phyloP scores from a whole-genome alignment of 92 coral and sea anemone species.

The Umimayanthus chanpuru region DNA sequence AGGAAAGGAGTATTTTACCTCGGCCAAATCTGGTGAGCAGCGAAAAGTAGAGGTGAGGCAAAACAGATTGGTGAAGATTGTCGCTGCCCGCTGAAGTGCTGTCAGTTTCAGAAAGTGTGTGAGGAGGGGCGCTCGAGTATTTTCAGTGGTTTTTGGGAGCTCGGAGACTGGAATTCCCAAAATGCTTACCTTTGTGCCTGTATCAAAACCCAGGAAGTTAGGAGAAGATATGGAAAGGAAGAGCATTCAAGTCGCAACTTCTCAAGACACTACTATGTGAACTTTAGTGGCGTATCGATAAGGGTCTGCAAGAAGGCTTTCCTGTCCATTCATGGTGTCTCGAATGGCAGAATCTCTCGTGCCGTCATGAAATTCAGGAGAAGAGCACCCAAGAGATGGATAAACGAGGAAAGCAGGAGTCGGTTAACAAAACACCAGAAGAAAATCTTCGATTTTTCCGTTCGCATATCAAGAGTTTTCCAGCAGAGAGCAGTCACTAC shows the following conservation, averaged over 20 bases:
- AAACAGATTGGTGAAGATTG: slow-evolving; percentile 42
- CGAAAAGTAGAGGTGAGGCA: slow-evolving; percentile 39
- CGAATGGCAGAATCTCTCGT: neutral
- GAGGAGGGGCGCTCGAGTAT: slow-evolving; percentile 28
- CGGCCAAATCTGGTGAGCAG: slow-evolving; percentile 30
- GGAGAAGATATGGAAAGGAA: too few relatives aligned
- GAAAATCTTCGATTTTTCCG: slow-evolving; percentile 39
- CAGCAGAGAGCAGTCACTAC: slow-evolving; percentile 29
- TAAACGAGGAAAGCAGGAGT: slow-evolving; percentile 29
- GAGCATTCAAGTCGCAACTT: slow-evolving; percentile 8
- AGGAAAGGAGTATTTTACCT: slow-evolving; percentile 49
- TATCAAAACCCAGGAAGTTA: too few relatives aligned
- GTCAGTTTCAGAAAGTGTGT: slow-evolving; percentile 42
- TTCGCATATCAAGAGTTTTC: slow-evolving; percentile 27
- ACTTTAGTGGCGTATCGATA: slow-evolving; percentile 30
- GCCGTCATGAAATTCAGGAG: slow-evolving; percentile 17
- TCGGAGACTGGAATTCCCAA: slow-evolving; percentile 52
- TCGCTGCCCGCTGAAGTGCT: slow-evolving; percentile 41
- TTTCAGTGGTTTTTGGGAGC: slow-evolving; percentile 43
- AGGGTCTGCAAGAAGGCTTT: slow-evolving; percentile 52
- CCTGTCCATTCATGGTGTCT: slow-evolving; percentile 40
- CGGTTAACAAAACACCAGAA: slow-evolving; percentile 39
- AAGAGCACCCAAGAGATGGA: slow-evolving; percentile 34
- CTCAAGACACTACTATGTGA: neutral
- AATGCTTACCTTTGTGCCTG: slow-evolving; percentile 43